Evolutionary conservation across 2,888 invertebrate species (phyloP).

Genomic region (Zaprionus lineosus): DNA sequence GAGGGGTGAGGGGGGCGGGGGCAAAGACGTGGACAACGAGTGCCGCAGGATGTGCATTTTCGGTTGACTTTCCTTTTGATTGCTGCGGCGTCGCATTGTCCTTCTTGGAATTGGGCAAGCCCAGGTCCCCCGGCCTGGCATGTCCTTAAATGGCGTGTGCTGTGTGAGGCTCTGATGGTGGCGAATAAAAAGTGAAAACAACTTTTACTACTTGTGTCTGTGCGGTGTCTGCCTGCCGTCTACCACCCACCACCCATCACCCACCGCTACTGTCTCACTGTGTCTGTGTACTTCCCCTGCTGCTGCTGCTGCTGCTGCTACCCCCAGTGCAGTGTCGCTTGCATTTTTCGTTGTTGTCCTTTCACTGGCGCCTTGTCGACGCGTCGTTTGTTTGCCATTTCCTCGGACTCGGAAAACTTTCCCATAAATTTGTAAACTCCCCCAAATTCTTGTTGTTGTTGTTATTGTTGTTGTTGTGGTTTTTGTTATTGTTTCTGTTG

Average conservation of each 20-base stretch:
- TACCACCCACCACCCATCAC: background rate
- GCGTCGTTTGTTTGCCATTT: slow-evolving; percentile 78
- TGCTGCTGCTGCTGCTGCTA: slow-evolving; percentile 2
- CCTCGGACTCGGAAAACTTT: slow-evolving; percentile 71
- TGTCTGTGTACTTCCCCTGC: slow-evolving; percentile 9
- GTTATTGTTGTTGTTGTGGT: slow-evolving; percentile 27
- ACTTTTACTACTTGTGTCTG: slow-evolving; percentile 71
- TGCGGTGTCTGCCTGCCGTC: background rate
- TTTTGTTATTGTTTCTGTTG: slow-evolving; percentile 37
- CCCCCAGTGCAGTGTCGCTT: slow-evolving; percentile 31
- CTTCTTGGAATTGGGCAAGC: slow-evolving; percentile 65
- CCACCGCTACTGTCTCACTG: background rate
- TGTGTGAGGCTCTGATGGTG: background rate
- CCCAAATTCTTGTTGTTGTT: slow-evolving; percentile 38
- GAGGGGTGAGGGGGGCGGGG: too few species aligned
- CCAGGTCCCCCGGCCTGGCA: slow-evolving; percentile 16
- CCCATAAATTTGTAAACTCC: slow-evolving; percentile 67
- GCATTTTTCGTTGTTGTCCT: slow-evolving; percentile 54
- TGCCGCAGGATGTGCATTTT: slow-evolving; percentile 33
- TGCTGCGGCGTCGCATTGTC: slow-evolving; percentile 67
- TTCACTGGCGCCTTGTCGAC: slow-evolving; percentile 61
- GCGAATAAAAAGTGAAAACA: slow-evolving; percentile 76
- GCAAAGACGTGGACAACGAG: too few species aligned
- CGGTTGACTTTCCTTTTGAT: slow-evolving; percentile 35
- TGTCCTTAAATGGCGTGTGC: background rate